Evolutionary conservation across 2,797 vertebrate genomes (phyloP), one percentile per base, ranked within the genome.

Genomic region (Philypnodon macrostomus): DNA sequence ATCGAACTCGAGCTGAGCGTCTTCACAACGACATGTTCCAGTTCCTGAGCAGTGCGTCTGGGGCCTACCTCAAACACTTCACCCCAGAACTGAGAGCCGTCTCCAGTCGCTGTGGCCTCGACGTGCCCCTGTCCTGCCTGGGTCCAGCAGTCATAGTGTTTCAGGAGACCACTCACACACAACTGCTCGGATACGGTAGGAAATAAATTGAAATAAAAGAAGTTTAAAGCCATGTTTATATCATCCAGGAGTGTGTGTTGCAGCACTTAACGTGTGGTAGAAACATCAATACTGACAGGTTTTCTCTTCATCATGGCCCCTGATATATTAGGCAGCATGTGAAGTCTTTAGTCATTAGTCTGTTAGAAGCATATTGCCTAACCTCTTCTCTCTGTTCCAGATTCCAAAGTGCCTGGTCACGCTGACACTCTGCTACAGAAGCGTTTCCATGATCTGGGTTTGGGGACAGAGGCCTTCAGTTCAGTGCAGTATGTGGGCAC

Each of bases 11-110:
- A 26, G 92, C 92, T 0, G 91, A 93, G 79, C 84, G 92, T 24
- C 86, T 93, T 44, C 91, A 92, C 82, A 92, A 92, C 4, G 91
- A 93, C 81, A 91, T 93, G 89, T 93, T 92, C 71, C 81, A 91
- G 58, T 93, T 93, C 70, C 78, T 93, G 29, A 91, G 92, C 54
- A 89, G 86, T 0, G 92, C 91, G 3, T 93, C 92, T 0, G 86
- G 71, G 16, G 92, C 92, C 30, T 93, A 93, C 59, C 72, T 91
- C 60, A 90, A 86, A 64, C 88, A 91, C 80, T 93, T 93, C 73
- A 90, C 91, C 33, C 87, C 84, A 0, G 89, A 93, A 64, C 86
- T 93, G 39, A 83, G 81, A 2, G 88, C 88, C 18, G 77, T 92
- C 14, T 92, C 91, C 10, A 88, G 21, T 5, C 91, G 92, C 51